Base-by-base conservation (phyloP, 2,888 invertebrate species). In the Glyphotaelius pellucidus region DNA sequence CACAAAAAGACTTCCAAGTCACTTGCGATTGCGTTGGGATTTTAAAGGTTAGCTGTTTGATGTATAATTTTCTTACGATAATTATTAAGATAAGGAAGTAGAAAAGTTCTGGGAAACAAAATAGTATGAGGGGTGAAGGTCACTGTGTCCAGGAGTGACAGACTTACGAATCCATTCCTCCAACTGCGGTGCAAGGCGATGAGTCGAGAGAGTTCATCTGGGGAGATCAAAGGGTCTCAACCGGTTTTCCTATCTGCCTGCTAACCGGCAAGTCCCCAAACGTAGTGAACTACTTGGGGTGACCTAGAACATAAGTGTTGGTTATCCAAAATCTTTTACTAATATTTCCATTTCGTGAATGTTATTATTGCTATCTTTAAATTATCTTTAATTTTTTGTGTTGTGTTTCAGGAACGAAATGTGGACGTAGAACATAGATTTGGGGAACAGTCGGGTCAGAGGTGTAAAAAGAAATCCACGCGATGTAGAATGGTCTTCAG, bases 1-100 rank as follows among this genome's bases (percentile, higher is more conserved):
- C 99, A 0, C 96, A 97, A 90, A 98, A 98, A 95, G 98, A 99
- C 94, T 99, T 99, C 99, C 97, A 98, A 94, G 98, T 98, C 92
- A 98, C 98, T 93, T 98, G 99, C 95, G 99, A 99, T 96, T 99
- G 99, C 96, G 99, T 99, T 92, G 99, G 99, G 25, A 99, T 99
- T 94, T 96, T 99, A 93, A 99, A 98, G 96, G 97, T 97, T 93
- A 92, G 52, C 19, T 80, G 9, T 86, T 47, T 47, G 47, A 47
- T 15, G 42, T 42, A 85, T 79, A 3, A 80, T 38, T 92, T 19
- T 89, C 80, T 30, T 80, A 25, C 11, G 32, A 32, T 32, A 32
- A 38, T 7, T 38, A 38, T 38, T 9, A 38, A 5, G 38, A 38
- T 9, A 38, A 38, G 38, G 38, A 38, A 38, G 38, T 0, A 38